A percentile compares a stretch with the other conserved stretches of the same genome.
Evolutionary conservation across 2,113 vertebrate species (phyloP).

Genomic region (Rhinopomastus cyanomelas): DNA sequence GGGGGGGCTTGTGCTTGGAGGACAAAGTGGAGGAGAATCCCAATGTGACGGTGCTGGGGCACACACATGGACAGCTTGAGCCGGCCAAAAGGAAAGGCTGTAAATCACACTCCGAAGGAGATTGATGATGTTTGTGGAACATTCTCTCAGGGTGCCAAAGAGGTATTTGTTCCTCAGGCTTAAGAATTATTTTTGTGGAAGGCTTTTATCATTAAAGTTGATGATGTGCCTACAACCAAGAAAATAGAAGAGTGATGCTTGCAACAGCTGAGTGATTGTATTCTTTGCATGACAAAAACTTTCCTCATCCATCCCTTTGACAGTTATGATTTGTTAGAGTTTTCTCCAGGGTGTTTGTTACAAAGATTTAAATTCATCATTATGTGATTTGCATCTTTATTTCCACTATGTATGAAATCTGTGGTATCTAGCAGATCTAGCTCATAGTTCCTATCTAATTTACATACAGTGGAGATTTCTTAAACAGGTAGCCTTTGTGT

Average conservation of each 20-base stretch:
- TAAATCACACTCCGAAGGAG: constrained; percentile 79
- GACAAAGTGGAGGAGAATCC: constrained; percentile 66
- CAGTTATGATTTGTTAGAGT: constrained; percentile 74
- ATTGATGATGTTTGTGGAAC: constrained; percentile 79
- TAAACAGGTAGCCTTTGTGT: constrained; percentile 38
- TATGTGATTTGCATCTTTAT: constrained; percentile 73
- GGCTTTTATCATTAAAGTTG: constrained; percentile 80
- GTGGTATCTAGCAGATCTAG: constrained; percentile 18
- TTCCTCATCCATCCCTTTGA: constrained; percentile 65
- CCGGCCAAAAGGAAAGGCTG: constrained; percentile 65
- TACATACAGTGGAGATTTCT: constrained; percentile 45
- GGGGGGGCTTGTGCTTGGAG: neutral
- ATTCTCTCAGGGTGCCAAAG: constrained; percentile 74
- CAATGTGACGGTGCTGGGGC: constrained; percentile 51
- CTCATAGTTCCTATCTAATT: constrained; percentile 1
- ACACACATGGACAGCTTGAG: constrained; percentile 55
- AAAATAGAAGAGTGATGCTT: constrained; percentile 50
- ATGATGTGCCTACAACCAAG: constrained; percentile 73
- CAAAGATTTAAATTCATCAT: constrained; percentile 69
- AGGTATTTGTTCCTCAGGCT: constrained; percentile 79
- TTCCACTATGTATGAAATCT: constrained; percentile 28
- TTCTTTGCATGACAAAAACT: constrained; percentile 69
- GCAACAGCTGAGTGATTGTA: constrained; percentile 64
- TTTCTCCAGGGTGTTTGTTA: constrained; percentile 65
- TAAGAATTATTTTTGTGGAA: constrained; percentile 79